Evolutionary conservation across 2,797 vertebrate genomes (phyloP), one percentile per base, ranked within the genome.

Genomic region (Novumbra hubbsi): DNA sequence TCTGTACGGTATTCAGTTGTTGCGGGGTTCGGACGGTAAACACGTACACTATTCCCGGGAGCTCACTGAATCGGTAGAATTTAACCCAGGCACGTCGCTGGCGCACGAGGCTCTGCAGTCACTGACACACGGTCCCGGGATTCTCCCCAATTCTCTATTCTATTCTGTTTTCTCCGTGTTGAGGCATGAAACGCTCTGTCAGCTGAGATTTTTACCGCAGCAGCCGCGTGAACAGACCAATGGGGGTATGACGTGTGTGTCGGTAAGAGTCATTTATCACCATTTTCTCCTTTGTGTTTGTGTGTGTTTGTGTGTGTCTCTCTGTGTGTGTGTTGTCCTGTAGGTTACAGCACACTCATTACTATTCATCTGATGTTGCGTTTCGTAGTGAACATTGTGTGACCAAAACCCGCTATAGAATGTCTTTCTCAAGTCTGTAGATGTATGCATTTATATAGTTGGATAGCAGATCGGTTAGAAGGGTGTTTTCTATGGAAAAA

Each of bases 81-180:
- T 52, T 70, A 70, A 57, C 73, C 63, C 30, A 86, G 82, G 83
- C 91, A 88, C 90, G 91, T 89, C 89, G 86, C 48, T 67, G 64
- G 63, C 32, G 72, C 89, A 89, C 86, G 82, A 86, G 85, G 88
- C 80, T 74, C 87, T 90, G 88, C 88, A 76, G 85, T 80, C 82
- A 73, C 80, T 69, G 71, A 83, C 85, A 78, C 70, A 90, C 86
- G 88, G 28, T 86, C 82, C 72, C 63, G 34, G 71, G 81, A 77
- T 79, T 78, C 55, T 57, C 55, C 55, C n/a, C 11, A 2, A 9
- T 57, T 57, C 21, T 9, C 11, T 11, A 9, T 57, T 57, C 21
- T 9, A 21, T 57, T n/a, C 55, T 3, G 55, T 3, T 57, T 57
- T 57, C n/a, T 57, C 17, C 21, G 55, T n/a, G 21, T n/a, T 57